Evolutionary conservation across 1,140 invertebrate species (phyloP), one percentile per base, ranked within the genome.

Genomic region (Bombus difficillimus): DNA sequence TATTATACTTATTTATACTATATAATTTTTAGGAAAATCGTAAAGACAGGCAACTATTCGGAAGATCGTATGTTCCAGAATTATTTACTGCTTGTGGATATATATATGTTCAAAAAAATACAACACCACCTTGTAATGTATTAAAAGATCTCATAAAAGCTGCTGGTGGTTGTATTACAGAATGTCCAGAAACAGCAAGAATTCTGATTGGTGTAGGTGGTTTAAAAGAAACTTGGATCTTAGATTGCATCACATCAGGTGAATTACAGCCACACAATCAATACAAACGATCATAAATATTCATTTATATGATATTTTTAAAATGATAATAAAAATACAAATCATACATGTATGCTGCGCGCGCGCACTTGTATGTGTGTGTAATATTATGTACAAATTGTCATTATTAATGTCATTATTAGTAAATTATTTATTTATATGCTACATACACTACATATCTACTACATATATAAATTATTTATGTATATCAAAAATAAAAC

Each of bases 181-280:
- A 94, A 18, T 79, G 92, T 88, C 69, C 69, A n/a, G 77, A 89
- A 28, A 71, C 76, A 73, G 93, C 94, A 18, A 94, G 92, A 89
- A 86, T 95, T 47, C 68, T 91, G 13, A 86, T 95, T 80, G 95
- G 93, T 68, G 25, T 32, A 22, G 76, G 90, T 62, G 93, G 93
- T 64, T 68, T 94, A 9, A 93, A 89, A 87, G 94, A 94, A 88
- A 89, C 86, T 37, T 95, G 95, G 95, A 57, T 95, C 32, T 87
- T 95, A 68, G 95, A 95, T 91, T 95, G 93, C 10, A 95, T 95
- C 69, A 94, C 93, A 18, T 93, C 91, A 9, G 94, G 94, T 66
- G 91, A 92, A 83, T 71, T 94, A 77, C 94, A 95, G 81, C 81
- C 89, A 22, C 41, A 86, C 12, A 72, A 91, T 37, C 83, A 91